Conservation (phyloP, 1,140 invertebrate species). For the Camponotus pennsylvanicus region DNA sequence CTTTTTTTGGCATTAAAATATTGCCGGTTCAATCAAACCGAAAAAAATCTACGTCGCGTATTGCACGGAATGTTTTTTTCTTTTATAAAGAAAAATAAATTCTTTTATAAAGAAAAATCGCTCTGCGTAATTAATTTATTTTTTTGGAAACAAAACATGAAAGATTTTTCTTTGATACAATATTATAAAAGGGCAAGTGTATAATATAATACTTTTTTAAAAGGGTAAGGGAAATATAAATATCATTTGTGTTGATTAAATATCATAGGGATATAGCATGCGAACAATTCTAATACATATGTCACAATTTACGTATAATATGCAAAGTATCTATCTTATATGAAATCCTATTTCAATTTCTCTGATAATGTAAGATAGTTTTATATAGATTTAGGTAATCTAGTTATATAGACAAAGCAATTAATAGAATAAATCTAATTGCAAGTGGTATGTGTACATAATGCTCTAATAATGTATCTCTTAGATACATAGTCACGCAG, state of each 20-base stretch:
- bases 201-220: background rate
- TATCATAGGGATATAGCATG: background rate
- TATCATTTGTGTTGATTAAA: constrained; percentile 14
- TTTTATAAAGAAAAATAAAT: background rate
- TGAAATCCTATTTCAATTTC: constrained; percentile 34
- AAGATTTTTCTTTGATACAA: constrained; percentile 31
- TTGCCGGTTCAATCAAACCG: constrained; percentile 40
- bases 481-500: background rate
- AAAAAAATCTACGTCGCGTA: constrained; percentile 35
- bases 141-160: constrained; percentile 31
- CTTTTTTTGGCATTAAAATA: constrained; percentile 44
- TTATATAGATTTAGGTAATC: constrained; percentile 19
- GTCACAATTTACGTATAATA: constrained; percentile 22
- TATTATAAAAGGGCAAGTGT: constrained; percentile 23
- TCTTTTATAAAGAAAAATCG: background rate
- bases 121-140: constrained; percentile 32
- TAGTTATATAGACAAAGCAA: background rate
- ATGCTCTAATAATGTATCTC: constrained; percentile 5
- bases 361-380: background rate
- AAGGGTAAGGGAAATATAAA: constrained; percentile 1
- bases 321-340: background rate
- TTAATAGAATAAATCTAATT: constrained; percentile 44
- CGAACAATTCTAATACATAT: background rate
- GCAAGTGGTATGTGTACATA: constrained; percentile 14
- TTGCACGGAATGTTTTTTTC: constrained; percentile 12